These are phyloP conservation scores for Rhadina sibilatrix DNA, from an alignment of 2,113 vertebrate species.

Conservation along the genomic window DNA sequence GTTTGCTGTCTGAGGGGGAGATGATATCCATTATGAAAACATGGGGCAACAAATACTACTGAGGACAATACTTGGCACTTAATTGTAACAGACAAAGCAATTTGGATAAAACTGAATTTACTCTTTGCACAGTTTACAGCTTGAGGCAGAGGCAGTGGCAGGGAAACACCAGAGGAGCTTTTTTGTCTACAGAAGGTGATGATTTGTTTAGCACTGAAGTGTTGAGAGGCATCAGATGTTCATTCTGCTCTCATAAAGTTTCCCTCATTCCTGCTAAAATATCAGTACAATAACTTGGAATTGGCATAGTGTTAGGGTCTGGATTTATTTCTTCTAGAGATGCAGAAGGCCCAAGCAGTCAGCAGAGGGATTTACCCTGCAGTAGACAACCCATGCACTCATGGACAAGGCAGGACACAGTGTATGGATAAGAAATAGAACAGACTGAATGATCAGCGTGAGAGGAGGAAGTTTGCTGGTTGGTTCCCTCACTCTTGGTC, in stretches of 20 bases:
- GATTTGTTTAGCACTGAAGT: background rate
- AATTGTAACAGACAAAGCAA: background rate
- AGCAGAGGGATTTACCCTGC: background rate
- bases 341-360: background rate
- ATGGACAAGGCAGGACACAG: background rate
- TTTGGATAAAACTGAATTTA: background rate
- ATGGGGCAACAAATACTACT: background rate
- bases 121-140: background rate
- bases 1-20: background rate
- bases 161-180: background rate
- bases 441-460: accelerated
- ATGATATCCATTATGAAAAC: background rate
- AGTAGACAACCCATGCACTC: accelerated
- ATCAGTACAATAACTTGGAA: background rate
- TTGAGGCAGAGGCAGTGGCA: background rate
- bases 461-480: background rate
- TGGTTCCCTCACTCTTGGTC: background rate
- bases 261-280: background rate
- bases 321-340: background rate
- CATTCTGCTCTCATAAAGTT: background rate
- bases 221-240: background rate
- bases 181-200: background rate
- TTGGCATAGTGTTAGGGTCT: background rate
- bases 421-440: background rate
- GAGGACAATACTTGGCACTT: background rate